These are phyloP conservation scores for Latheticus oryzae DNA, from an alignment of 2,888 invertebrate genomes.

Conservation along the genomic window DNA sequence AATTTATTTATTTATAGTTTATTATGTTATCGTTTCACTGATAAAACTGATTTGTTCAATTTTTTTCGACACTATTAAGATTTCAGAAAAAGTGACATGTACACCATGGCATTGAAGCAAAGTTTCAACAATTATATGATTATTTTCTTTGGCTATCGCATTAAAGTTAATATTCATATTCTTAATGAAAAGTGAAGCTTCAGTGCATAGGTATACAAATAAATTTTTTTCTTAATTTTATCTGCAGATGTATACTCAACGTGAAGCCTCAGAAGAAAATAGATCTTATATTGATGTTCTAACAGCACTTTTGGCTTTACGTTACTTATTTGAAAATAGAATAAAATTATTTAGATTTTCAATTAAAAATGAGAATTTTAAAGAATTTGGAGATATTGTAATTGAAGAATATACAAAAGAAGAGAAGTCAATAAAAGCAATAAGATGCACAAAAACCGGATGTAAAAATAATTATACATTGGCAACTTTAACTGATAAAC, in stretches of 20 bases:
- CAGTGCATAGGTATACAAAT: no score
- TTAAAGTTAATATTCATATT: no score
- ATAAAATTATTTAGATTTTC: conserved; percentile 13
- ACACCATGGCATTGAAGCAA: no score
- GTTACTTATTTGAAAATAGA: not conserved
- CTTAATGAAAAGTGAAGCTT: no score
- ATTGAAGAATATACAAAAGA: not conserved
- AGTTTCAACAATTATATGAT: no score
- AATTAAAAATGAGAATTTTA: conserved; percentile 5
- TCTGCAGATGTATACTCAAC: not conserved
- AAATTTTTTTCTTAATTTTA: not conserved
- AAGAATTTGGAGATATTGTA: conserved; percentile 23
- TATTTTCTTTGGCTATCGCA: no score
- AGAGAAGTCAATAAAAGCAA: not conserved
- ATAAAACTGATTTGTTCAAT: no score
- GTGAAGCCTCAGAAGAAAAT: not conserved
- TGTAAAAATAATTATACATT: not conserved
- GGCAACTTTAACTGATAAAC: conserved; percentile 5
- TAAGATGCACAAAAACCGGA: conserved; percentile 9
- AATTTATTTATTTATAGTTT: no score
- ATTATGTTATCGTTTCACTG: no score
- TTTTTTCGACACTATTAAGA: no score
- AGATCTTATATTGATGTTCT: not conserved
- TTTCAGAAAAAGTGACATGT: no score
- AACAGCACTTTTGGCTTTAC: not conserved